Evolutionary conservation across 2,888 invertebrate species (phyloP), one percentile per base, ranked within the genome.

Genomic region (Lasioglossum figueresi): DNA sequence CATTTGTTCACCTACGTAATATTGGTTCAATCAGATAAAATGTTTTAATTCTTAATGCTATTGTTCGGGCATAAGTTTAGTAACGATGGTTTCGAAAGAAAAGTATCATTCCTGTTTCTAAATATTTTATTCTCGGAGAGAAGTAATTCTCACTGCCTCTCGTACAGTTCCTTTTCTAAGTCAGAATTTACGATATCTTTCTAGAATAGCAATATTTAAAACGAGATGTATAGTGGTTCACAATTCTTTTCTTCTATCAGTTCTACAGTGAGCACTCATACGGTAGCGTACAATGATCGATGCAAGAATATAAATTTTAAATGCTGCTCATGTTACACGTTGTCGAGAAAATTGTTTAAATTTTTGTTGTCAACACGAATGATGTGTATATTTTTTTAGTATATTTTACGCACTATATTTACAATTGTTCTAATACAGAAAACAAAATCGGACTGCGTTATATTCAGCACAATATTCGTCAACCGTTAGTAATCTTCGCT

Each of bases 311-410:
- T 10, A 16, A 37, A 72, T 59, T 76, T 34, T 27, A 16, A 16
- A 4, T 52, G n/a, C 19, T 72, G 31, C 34, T 52, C 37, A 66
- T 66, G 63, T 52, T n/a, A 72, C 40, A 23, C 16, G 40, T 59
- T 37, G 31, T 34, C 31, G 16, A 52, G 23, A 63, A 27, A 72
- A 16, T 12, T 19, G 45, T 31, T 23, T 31, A 48, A 75, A 74
- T 45, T 73, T 72, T n/a, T 37, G 14, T 68, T 56, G 12, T n/a
- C 14, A 40, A 40, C 70, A n/a, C 40, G 27, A 40, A 40, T 40
- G n/a, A 70, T 27, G 23, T 68, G 68, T 68, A 68, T 12, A 68
- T 68, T 23, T 34, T 63, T 82, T 70, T 56, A 34, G 19, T 40
- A 72, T 63, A 76, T 73, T 75, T 37, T 74, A 45, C 19, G 63